Evolutionary conservation across 2,797 vertebrate genomes (phyloP), one percentile per base, ranked within the genome.

Genomic region (Phoxinus dragarum): DNA sequence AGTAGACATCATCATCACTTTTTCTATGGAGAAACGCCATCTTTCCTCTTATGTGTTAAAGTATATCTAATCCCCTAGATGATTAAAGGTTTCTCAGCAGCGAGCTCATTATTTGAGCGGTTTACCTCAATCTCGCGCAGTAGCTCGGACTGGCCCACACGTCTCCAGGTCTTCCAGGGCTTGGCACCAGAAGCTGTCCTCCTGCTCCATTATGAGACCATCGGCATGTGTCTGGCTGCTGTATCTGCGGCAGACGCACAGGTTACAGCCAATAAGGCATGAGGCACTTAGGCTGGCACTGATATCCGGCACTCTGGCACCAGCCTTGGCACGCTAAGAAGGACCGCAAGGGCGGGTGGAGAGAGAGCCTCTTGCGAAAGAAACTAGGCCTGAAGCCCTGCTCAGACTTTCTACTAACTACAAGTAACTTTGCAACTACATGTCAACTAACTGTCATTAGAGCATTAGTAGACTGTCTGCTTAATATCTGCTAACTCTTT

Each of bases 91-190:
- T 52, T 74, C 5, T 23, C 40, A 69, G 36, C 8, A 69, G 36
- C 2, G 21, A 87, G 64, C 27, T 64, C 27, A 38, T 72, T 38
- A 56, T 75, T 54, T 49, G 12, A 44, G 23, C 11, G 12, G 85
- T 89, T 88, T 93, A 99, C 98, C 98, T 99, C 98, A 56, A 99
- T 97, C 90, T 99, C 98, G 92, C 98, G 94, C 90, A 99, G 97
- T 42, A 99, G 96, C 89, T 99, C 98, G 9, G 98, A 98, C 92
- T 99, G 98, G 86, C 98, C 98, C 98, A 8, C 98, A 99, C 5
- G 98, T 98, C 96, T 99, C 97, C 95, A 99, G 95, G 91, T 99
- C 98, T 88, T 99, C 98, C 71, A 99, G 94, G 40, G 98, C 98
- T 93, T 99, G 98, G 92, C 96, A 97, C 98, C 98, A 99, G 95